Evolutionary conservation across 2,888 invertebrate genomes (phyloP), one percentile per base, ranked within the genome.

Genomic region (Rhaphigaster nebulosa): DNA sequence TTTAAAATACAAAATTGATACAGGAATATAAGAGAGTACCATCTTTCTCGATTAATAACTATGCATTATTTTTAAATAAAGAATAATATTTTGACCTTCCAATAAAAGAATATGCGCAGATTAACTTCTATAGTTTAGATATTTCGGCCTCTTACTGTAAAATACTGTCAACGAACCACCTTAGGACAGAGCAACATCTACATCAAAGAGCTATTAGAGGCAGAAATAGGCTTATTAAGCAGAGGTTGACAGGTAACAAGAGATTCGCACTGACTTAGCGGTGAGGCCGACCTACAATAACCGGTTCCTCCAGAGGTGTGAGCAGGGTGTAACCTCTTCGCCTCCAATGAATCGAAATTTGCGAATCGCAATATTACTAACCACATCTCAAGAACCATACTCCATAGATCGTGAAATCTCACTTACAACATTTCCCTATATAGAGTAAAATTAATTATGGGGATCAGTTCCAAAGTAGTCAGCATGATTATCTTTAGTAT

Each of bases 281-380:
- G 84, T n/a, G 20, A 45, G 45, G 26, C 45, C 84, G 84, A 84
- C 84, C 84, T 84, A 84, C 84, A 45, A 84, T 84, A 84, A 84
- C 84, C 45, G 84, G 84, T 84, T 84, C n/a, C 45, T 50, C 13
- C 13, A 6, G 34, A 76, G 70, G 70, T 76, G 70, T 34, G 6
- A 38, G 70, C 38, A 26, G 38, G 34, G 34, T 76, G 34, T 76
- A 76, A 38, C 34, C 70, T 76, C 70, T 34, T 26, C 20, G 6
- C 34, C 38, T 5, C 34, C 34, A 6, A 38, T 38, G 34, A 76
- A 76, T 34, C 34, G 26, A 38, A 76, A 38, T 76, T 38, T 18
- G 1, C 70, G 2, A 20, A 29, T 23, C 23, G 70, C 70, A 38
- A 76, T 38, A 76, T 18, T 23, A 20, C 23, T 23, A 76, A 20